phyloP scores from a whole-genome alignment of 64 coral and sea anemone species.

The Montipora efflorescens region DNA sequence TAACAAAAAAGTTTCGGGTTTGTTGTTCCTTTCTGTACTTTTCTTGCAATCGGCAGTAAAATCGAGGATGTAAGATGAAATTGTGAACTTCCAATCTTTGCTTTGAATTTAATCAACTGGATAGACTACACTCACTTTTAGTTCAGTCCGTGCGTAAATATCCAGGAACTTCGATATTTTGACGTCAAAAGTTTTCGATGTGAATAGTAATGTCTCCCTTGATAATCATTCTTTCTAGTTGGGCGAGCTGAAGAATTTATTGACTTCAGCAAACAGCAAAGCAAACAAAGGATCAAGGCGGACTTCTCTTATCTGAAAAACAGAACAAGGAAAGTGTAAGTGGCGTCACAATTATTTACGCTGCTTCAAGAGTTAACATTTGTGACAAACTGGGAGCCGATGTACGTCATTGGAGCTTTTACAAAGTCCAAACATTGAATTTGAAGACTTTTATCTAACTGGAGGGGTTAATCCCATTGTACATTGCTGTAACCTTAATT shows the following conservation, averaged over 20 bases:
- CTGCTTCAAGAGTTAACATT: background rate
- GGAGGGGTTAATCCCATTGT: background rate
- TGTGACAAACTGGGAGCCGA: background rate
- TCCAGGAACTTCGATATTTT: background rate
- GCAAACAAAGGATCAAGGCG: background rate
- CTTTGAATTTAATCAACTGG: background rate
- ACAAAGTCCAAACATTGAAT: conserved; percentile 23
- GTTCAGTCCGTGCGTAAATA: background rate
- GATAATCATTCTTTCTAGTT: background rate
- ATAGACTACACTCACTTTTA: background rate
- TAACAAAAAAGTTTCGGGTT: too few species aligned
- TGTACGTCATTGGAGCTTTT: conserved; percentile 19
- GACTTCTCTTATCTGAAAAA: background rate
- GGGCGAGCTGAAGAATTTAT: background rate
- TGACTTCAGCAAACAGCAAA: background rate
- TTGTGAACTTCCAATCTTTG: background rate
- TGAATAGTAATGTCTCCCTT: conserved; percentile 6
- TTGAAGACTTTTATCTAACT: conserved; percentile 15
- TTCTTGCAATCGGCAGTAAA: too few species aligned
- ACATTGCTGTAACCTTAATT: conserved; percentile 27
- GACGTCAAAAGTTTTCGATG: conserved; percentile 2
- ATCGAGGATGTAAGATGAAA: too few species aligned
- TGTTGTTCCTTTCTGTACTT: too few species aligned
- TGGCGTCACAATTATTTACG: background rate
- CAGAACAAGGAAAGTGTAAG: background rate